Percentiles rank a stretch among this genome's conserved stretches.
Conservation (phyloP, 1,140 invertebrate genomes). For the Polyergus mexicanus region DNA sequence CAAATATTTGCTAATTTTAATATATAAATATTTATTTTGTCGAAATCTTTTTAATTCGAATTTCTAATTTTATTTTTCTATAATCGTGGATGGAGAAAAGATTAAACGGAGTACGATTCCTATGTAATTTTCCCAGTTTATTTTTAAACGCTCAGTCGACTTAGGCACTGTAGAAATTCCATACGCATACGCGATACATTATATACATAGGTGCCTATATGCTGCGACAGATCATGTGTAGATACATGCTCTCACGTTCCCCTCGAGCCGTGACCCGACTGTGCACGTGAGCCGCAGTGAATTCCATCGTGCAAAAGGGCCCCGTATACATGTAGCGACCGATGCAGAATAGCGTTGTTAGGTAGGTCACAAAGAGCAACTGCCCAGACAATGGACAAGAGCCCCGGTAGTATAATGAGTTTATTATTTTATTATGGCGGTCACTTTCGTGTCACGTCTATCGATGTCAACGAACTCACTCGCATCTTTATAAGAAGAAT, state of each 20-base stretch:
- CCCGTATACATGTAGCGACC: background rate
- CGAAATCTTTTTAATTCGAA: no score
- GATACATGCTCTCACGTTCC: slow-evolving; percentile 55
- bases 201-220: slow-evolving; percentile 37
- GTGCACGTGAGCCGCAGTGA: slow-evolving; percentile 34
- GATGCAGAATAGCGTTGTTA: slow-evolving; percentile 30
- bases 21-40: no score
- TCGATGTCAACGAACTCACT: slow-evolving; percentile 34
- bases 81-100: background rate
- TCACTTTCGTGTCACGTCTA: background rate
- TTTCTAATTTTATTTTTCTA: no score
- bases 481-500: no score
- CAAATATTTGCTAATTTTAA: no score
- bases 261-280: slow-evolving; percentile 56
- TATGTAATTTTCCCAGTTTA: slow-evolving; percentile 2
- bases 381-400: slow-evolving; percentile 48
- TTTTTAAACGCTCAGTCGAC: slow-evolving; percentile 43
- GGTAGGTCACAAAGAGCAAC: slow-evolving; percentile 53
- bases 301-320: slow-evolving; percentile 55
- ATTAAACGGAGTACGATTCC: background rate
- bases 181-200: slow-evolving; percentile 53
- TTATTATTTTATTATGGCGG: slow-evolving; percentile 37
- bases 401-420: slow-evolving; percentile 32
- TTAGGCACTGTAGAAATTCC: slow-evolving; percentile 23
- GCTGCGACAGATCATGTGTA: slow-evolving; percentile 48